Evolutionary conservation across 1,140 invertebrate species (phyloP), one percentile per base, ranked within the genome.

Genomic region (Pseudomyrmex flavicornis): DNA sequence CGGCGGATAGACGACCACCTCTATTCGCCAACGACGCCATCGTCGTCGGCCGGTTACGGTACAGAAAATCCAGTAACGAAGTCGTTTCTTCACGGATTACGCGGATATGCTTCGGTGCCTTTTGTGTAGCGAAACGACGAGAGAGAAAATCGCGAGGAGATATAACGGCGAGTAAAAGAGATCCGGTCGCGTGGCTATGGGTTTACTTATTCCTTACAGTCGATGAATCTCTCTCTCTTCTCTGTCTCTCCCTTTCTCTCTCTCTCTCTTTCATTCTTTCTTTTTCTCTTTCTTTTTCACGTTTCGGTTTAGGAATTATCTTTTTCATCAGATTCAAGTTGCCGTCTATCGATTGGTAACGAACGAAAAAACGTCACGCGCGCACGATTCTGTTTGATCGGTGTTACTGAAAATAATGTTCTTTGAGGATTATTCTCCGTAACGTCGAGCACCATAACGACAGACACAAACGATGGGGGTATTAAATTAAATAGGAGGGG

Each of bases 131-230:
- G 15, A 61, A 59, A 68, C 20, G 20, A 52, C 54, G 22, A 15
- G 26, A 46, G 35, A 35, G 17, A 17, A 56, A 20, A 35, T 50
- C n/a, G 22, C 12, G 20, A 48, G 62, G 22, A 61, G 63, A 59
- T 35, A 35, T 48, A 50, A 58, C 44, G 8, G 9, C 44, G 15
- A 54, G 20, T 46, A 75, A 62, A 44, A 84, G 83, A 50, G 65
- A 48, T 15, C 17, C 52, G 22, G 63, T 85, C 82, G 70, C 50
- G 63, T 13, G 44, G 59, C 4, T 52, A 17, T 20, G 75, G 68
- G 68, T 85, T 86, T 86, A 85, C 83, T 85, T 85, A 86, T 86
- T 85, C 56, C 54, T 86, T 56, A 80, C 83, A 77, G 74, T 85
- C 83, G 74, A 80, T 85, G 61, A 86, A 65, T 68, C 50, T 69